Conservation (phyloP, 1,140 invertebrate genomes). For the Aphaenogaster ashmeadi region DNA sequence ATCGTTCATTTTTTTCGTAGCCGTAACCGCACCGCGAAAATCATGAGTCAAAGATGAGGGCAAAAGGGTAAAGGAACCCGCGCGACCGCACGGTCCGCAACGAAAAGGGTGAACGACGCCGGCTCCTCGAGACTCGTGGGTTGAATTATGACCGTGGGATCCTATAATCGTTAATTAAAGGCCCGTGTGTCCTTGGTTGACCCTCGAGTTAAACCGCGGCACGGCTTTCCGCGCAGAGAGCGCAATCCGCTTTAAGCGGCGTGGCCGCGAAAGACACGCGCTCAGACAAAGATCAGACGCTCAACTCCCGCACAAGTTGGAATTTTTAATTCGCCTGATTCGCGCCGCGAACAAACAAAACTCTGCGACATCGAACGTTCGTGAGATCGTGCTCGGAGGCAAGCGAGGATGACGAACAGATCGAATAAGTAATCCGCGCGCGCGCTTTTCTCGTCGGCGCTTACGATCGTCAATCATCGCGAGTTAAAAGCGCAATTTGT, state of each 20-base stretch:
- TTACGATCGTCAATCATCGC: conserved; percentile 74
- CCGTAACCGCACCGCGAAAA: conserved; percentile 69
- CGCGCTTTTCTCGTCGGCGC: neutral
- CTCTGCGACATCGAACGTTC: neutral
- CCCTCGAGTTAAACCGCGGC: conserved; percentile 37
- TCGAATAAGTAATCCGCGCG: conserved; percentile 33
- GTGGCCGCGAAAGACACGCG: neutral
- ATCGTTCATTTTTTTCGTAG: conserved; percentile 66
- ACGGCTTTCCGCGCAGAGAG: conserved; percentile 26
- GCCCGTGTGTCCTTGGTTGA: conserved; percentile 23
- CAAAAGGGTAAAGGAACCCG: conserved; percentile 51
- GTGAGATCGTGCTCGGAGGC: neutral
- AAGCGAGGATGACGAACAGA: conserved; percentile 35
- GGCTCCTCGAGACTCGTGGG: conserved; percentile 38
- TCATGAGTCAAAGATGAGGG: conserved; percentile 56
- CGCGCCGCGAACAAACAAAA: neutral
- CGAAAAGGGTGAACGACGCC: conserved; percentile 46
- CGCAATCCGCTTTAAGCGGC: conserved; percentile 5
- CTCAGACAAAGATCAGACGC: neutral
- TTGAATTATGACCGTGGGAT: conserved; percentile 68
- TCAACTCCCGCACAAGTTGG: neutral
- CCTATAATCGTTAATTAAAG: conserved; percentile 74
- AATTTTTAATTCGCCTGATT: neutral
- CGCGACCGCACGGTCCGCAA: conserved; percentile 64
- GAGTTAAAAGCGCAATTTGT: conserved; percentile 79